These are phyloP conservation scores for Catharus ustulatus DNA, from an alignment of 2,797 vertebrate genomes.

Conservation along the genomic window DNA sequence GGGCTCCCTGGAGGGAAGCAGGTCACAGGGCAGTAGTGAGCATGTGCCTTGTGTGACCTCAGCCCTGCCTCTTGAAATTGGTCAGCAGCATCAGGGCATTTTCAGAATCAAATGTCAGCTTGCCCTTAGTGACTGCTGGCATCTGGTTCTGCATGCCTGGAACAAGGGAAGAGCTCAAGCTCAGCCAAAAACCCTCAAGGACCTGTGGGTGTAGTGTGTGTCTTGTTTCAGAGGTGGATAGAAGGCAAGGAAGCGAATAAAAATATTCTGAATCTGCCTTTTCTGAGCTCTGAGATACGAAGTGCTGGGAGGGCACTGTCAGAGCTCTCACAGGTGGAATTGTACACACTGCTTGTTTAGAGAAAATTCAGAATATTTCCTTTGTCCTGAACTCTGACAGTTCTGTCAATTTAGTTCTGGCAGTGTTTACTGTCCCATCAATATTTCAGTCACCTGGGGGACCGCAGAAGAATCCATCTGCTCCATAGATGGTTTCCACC, in stretches of 20 bases:
- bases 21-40: neutral
- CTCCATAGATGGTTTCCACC: conserved; percentile 83
- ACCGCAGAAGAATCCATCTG: conserved; percentile 89
- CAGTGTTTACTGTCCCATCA: neutral
- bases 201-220: neutral
- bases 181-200: neutral
- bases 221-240: neutral
- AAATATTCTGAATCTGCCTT: neutral
- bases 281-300: neutral
- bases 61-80: neutral
- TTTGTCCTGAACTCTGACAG: neutral
- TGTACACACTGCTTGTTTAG: neutral
- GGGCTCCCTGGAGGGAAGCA: neutral
- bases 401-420: neutral
- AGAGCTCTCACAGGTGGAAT: neutral
- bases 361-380: neutral
- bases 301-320: neutral
- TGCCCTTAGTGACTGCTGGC: neutral
- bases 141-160: neutral
- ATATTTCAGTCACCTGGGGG: conserved; percentile 82
- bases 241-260: neutral
- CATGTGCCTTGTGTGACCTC: neutral
- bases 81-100: neutral
- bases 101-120: neutral
- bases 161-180: neutral